These are phyloP conservation scores for Rhynchophorus ferrugineus DNA, from an alignment of 1,140 invertebrate species.

Conservation along the genomic window DNA sequence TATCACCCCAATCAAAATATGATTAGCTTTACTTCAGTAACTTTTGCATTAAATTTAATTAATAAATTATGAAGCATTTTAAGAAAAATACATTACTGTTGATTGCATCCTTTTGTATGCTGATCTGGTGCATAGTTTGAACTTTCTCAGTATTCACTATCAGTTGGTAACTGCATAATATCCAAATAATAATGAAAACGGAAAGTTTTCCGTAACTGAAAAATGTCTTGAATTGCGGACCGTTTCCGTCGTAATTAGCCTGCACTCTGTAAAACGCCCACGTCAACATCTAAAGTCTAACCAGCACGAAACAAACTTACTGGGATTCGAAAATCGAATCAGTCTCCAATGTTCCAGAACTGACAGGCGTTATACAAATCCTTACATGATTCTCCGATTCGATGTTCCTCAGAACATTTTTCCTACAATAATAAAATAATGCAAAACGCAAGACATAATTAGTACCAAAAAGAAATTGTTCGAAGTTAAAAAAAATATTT, in stretches of 20 bases:
- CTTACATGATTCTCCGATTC: not conserved
- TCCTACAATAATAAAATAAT: too few relatives aligned
- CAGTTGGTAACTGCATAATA: conserved; percentile 56
- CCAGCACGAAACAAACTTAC: not conserved
- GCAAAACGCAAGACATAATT: too few relatives aligned
- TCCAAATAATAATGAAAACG: conserved; percentile 48
- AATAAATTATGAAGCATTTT: too few relatives aligned
- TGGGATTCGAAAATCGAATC: not conserved
- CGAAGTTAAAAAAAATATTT: not conserved
- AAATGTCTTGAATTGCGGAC: not conserved
- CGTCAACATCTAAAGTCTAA: not conserved
- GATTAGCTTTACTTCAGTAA: too few relatives aligned
- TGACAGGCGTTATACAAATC: not conserved
- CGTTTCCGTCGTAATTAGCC: not conserved
- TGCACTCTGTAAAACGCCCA: not conserved
- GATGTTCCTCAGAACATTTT: not conserved
- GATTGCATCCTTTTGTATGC: conserved; percentile 44
- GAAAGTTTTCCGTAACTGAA: conserved; percentile 38
- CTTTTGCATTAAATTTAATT: too few relatives aligned
- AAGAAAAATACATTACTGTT: too few relatives aligned
- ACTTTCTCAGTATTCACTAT: conserved; percentile 58
- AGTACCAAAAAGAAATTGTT: not conserved
- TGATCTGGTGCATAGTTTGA: conserved; percentile 52
- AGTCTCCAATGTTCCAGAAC: not conserved
- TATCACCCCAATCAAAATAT: too few relatives aligned